A percentile compares a stretch with the other conserved stretches of the same genome.
Evolutionary conservation across 1,140 invertebrate genomes (phyloP).

Genomic region (Lanistes nyassanus): DNA sequence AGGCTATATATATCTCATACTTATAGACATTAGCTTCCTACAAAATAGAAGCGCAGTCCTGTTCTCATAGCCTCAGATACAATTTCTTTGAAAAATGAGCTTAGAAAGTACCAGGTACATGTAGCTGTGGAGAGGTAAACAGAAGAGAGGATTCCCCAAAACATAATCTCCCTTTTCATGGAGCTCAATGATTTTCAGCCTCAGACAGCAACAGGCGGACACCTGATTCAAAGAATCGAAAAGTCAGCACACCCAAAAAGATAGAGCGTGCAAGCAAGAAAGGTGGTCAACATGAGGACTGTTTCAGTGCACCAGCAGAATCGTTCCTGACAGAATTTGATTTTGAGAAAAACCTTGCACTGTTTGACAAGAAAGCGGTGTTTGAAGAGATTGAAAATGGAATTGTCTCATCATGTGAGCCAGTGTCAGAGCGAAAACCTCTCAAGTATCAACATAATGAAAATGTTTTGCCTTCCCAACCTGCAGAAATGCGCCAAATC

Average conservation of each 20-base stretch:
- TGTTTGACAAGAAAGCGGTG: conserved; percentile 83
- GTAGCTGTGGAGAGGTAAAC: no score
- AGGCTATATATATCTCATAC: no score
- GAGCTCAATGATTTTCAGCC: conserved; percentile 31
- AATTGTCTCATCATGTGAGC: conserved; percentile 25
- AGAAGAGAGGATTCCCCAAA: no score
- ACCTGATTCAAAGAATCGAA: conserved; percentile 17
- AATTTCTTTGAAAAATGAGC: no score
- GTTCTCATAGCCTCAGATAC: no score
- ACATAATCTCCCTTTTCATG: no score
- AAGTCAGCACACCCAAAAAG: conserved; percentile 51
- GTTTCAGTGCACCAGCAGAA: conserved; percentile 74
- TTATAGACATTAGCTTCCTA: no score
- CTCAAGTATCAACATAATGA: conserved; percentile 82
- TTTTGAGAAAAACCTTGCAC: conserved; percentile 91
- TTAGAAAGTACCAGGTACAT: no score
- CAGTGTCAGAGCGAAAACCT: conserved; percentile 35
- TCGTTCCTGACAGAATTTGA: conserved; percentile 80
- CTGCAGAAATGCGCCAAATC: conserved; percentile 78
- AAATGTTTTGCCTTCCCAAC: conserved; percentile 80
- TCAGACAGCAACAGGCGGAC: conserved; percentile 31
- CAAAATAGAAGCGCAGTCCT: no score
- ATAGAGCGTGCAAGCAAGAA: conserved; percentile 46
- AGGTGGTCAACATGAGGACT: conserved; percentile 66
- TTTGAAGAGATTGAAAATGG: conserved; percentile 78